A percentile compares a stretch with the other conserved stretches of the same genome.
Evolutionary conservation across 2,797 vertebrate species (phyloP).

Genomic region (Sebastes miniatus): DNA sequence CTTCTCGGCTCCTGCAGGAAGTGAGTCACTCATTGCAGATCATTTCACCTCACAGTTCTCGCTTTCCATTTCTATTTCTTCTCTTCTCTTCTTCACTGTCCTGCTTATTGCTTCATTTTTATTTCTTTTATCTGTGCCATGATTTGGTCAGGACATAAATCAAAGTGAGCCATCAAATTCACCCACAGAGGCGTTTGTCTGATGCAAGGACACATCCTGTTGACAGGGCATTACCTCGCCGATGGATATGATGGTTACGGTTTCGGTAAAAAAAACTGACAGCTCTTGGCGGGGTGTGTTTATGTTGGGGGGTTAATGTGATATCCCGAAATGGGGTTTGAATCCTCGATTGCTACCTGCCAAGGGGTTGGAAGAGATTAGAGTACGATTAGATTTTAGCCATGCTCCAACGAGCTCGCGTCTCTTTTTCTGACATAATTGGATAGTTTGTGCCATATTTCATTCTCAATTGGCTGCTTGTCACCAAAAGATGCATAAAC

Average conservation of each 20-base stretch:
- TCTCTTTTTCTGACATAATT: slow-evolving; percentile 52
- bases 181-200: slow-evolving; percentile 22
- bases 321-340: slow-evolving; percentile 44
- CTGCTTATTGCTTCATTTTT: slow-evolving; percentile 18
- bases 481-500: slow-evolving; percentile 31
- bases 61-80: background rate
- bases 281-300: slow-evolving; percentile 16
- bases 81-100: background rate
- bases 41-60: background rate
- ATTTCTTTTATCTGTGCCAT: slow-evolving; percentile 31
- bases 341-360: slow-evolving; percentile 63
- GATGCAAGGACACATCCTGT: slow-evolving; percentile 58
- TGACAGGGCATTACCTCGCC: slow-evolving; percentile 36
- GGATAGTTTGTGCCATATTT: slow-evolving; percentile 53
- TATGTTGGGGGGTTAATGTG: slow-evolving; percentile 30
- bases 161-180: slow-evolving; percentile 7
- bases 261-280: slow-evolving; percentile 21
- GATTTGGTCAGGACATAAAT: slow-evolving; percentile 34
- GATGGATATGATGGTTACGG: slow-evolving; percentile 17
- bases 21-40: background rate
- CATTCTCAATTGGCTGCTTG: slow-evolving; percentile 50
- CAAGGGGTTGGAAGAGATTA: slow-evolving; percentile 40
- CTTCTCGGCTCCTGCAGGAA: background rate
- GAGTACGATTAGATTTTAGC: slow-evolving; percentile 59
- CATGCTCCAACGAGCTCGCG: slow-evolving; percentile 17